These are phyloP conservation scores for Ciconia nigra DNA, from an alignment of 2,797 vertebrate species.

Conservation along the genomic window DNA sequence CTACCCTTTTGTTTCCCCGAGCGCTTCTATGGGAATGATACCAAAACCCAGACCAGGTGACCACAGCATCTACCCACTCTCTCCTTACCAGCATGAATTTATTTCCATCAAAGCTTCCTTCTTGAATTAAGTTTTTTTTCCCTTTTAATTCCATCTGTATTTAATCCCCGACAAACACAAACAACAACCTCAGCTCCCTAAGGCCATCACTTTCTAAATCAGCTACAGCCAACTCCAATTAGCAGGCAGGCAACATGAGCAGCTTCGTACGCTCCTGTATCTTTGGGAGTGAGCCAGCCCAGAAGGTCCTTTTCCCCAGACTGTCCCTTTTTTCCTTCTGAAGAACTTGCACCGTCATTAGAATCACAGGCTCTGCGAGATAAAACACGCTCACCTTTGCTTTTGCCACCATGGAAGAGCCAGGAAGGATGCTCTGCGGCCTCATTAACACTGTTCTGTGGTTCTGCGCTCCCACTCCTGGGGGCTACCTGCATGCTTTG, in stretches of 20 bases:
- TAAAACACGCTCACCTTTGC: neutral
- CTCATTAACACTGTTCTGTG: neutral
- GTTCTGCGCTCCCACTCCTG: neutral
- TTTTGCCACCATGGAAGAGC: neutral
- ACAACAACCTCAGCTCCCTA: constrained; percentile 47
- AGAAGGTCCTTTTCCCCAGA: constrained; percentile 31
- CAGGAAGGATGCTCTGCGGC: fast-evolving
- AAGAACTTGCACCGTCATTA: neutral
- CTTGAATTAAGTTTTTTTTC: neutral
- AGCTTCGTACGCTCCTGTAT: neutral
- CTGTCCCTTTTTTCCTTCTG: neutral
- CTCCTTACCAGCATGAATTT: neutral
- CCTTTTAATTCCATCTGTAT: constrained; percentile 55
- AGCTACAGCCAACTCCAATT: constrained; percentile 58
- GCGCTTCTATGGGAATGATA: neutral
- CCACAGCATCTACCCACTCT: neutral
- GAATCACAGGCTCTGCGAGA: neutral
- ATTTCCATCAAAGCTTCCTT: constrained; percentile 1
- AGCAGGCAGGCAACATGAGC: constrained; percentile 20
- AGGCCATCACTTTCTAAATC: constrained; percentile 51
- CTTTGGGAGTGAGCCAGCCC: constrained; percentile 16
- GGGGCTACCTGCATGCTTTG: neutral
- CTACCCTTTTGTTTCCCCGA: neutral
- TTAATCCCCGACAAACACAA: constrained; percentile 64
- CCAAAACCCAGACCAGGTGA: neutral